A percentile compares a stretch with the other conserved stretches of the same genome.
These are phyloP conservation scores for Agrotis segetum DNA, from an alignment of 2,888 invertebrate genomes.

Conservation along the genomic window DNA sequence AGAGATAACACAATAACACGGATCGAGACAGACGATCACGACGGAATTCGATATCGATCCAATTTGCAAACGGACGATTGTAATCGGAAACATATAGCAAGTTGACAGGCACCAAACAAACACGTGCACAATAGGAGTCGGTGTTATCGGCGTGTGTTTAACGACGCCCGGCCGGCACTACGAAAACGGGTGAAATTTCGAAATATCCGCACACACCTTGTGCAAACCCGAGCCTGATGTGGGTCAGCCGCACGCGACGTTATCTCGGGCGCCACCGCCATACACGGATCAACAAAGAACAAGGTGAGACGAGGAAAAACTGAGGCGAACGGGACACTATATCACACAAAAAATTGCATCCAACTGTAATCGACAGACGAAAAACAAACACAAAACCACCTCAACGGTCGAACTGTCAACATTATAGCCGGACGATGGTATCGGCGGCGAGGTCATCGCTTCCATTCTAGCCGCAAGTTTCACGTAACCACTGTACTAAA, in stretches of 20 bases:
- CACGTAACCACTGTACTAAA: slow-evolving; percentile 72
- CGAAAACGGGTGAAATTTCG: slow-evolving; percentile 74
- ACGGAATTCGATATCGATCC: slow-evolving; percentile 70
- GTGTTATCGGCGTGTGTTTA: slow-evolving; percentile 71
- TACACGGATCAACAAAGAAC: slow-evolving; percentile 68
- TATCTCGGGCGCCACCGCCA: slow-evolving; percentile 67
- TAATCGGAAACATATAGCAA: slow-evolving; percentile 71
- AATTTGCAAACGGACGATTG: slow-evolving; percentile 70
- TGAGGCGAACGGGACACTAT: slow-evolving; percentile 63
- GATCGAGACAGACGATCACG: slow-evolving; percentile 63
- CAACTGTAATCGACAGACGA: slow-evolving; percentile 62
- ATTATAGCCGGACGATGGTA: slow-evolving; percentile 68
- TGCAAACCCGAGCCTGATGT: slow-evolving; percentile 72
- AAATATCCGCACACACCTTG: slow-evolving; percentile 73
- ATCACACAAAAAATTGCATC: slow-evolving; percentile 66
- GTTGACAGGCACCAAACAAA: slow-evolving; percentile 67
- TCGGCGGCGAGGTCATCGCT: slow-evolving; percentile 81
- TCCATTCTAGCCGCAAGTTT: slow-evolving; percentile 78
- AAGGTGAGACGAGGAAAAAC: slow-evolving; percentile 59
- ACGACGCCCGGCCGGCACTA: slow-evolving; percentile 61
- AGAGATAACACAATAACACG: slow-evolving; percentile 68
- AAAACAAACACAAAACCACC: slow-evolving; percentile 87
- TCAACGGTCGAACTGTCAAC: slow-evolving; percentile 70
- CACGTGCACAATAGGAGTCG: slow-evolving; percentile 69
- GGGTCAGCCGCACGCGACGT: slow-evolving; percentile 76